These are phyloP conservation scores for Harpagifer antarcticus DNA, from an alignment of 2,797 vertebrate genomes.

Conservation along the genomic window DNA sequence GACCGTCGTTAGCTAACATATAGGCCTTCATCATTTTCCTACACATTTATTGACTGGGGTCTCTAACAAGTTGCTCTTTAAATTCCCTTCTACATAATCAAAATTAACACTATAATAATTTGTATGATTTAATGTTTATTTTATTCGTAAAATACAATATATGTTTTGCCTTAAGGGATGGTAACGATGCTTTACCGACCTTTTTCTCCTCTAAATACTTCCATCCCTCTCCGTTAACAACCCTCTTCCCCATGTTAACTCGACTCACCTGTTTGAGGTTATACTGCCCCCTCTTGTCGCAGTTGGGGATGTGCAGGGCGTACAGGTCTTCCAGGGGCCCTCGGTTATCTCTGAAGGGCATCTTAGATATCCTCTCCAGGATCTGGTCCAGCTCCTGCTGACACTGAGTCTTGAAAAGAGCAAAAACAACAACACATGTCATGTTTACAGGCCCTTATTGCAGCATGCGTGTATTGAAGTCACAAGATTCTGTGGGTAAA, in stretches of 20 bases:
- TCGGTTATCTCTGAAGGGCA: constrained; percentile 94
- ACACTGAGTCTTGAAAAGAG: constrained; percentile 89
- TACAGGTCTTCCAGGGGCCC: constrained; percentile 96
- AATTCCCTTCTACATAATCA: too few species aligned
- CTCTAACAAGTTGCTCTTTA: too few species aligned
- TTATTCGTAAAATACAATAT: neutral
- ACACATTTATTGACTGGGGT: too few species aligned
- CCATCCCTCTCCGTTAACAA: neutral
- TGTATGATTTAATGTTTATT: too few species aligned
- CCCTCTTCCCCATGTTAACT: neutral
- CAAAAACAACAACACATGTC: constrained; percentile 31
- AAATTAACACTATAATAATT: too few species aligned
- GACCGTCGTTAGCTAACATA: too few species aligned
- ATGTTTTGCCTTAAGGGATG: neutral
- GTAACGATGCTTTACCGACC: neutral
- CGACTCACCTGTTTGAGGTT: constrained; percentile 94
- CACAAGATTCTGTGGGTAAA: constrained; percentile 9
- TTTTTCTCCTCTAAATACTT: constrained; percentile 11
- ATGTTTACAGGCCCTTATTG: neutral
- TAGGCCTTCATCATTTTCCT: too few species aligned
- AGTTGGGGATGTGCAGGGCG: constrained; percentile 97
- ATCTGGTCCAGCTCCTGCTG: constrained; percentile 98
- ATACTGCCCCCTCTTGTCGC: constrained; percentile 96
- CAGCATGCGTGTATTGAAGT: neutral
- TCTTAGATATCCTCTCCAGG: constrained; percentile 95